Evolutionary conservation across 2,888 invertebrate species (phyloP).

Genomic region (Diaperis boleti): DNA sequence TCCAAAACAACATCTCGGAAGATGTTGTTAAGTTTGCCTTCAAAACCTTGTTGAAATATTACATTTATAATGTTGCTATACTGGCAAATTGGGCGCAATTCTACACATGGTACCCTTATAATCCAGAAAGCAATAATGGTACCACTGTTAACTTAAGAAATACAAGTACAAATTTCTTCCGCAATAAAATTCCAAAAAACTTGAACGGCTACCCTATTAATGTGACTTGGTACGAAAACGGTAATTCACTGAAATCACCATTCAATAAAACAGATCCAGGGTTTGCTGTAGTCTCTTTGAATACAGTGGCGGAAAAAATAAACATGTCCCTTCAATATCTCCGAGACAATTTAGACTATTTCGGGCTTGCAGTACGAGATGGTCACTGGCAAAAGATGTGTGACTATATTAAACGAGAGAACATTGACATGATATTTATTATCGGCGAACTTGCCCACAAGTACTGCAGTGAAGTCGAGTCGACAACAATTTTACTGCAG

Average conservation of each 20-base stretch:
- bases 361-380: neutral
- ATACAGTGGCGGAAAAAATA: neutral
- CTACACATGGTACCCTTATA: conserved; percentile 22
- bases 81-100: conserved; percentile 1
- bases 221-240: conserved; percentile 6
- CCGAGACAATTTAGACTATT: neutral
- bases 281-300: neutral
- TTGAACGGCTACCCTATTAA: conserved; percentile 2
- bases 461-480: neutral
- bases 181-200: conserved; percentile 6
- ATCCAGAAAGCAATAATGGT: neutral
- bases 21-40: conserved; percentile 5
- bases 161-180: neutral
- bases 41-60: conserved; percentile 1
- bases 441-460: neutral
- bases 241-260: neutral
- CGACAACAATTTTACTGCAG: neutral
- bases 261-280: neutral
- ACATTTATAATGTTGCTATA: conserved; percentile 15
- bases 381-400: neutral
- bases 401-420: neutral
- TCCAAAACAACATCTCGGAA: conserved; percentile 1
- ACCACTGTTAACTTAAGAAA: neutral
- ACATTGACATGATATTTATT: neutral
- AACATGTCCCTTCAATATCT: neutral